Evolutionary conservation across 1,140 invertebrate genomes (phyloP), one percentile per base, ranked within the genome.

Genomic region (Diorhabda elongata): DNA sequence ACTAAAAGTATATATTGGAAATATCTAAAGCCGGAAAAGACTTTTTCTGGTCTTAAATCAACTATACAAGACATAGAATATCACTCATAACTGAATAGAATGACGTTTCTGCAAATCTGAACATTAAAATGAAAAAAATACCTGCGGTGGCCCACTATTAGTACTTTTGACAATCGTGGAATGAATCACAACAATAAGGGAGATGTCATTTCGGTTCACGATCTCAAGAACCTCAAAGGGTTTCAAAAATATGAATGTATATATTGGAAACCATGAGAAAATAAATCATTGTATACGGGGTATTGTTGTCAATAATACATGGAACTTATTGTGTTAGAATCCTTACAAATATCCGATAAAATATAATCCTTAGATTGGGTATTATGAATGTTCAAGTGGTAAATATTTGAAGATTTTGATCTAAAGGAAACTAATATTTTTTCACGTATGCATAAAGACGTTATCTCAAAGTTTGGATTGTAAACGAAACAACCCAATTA

Each of bases 271-370:
- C 6, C 47, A 52, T 52, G 47, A n/a, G 6, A 52, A 52, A 52
- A 52, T 52, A 52, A 52, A 52, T 52, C 47, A 52, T 52, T 52
- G 47, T 52, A 52, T 52, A 52, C 47, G n/a, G 47, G 2, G 47
- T 52, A 52, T 52, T 52, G 47, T 52, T 52, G 47, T 52, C 47
- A 52, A 52, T 6, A 52, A 52, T 52, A 52, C 47, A 52, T 52
- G 47, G n/a, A 3, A 52, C 47, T 52, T 52, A 8, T 52, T 52
- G 47, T 52, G 47, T 52, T 26, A 26, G 47, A 8, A 52, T 52
- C 47, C 4, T 8, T 52, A 52, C 4, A 52, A n/a, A 52, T 8
- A 52, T 52, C 47, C 47, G 47, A 52, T 52, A 52, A 52, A 52
- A 52, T 52, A 52, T 52, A 52, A 52, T 52, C 47, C 47, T 2